Conservation (phyloP, 2,113 vertebrate species). For the Pithys albifrons region DNA sequence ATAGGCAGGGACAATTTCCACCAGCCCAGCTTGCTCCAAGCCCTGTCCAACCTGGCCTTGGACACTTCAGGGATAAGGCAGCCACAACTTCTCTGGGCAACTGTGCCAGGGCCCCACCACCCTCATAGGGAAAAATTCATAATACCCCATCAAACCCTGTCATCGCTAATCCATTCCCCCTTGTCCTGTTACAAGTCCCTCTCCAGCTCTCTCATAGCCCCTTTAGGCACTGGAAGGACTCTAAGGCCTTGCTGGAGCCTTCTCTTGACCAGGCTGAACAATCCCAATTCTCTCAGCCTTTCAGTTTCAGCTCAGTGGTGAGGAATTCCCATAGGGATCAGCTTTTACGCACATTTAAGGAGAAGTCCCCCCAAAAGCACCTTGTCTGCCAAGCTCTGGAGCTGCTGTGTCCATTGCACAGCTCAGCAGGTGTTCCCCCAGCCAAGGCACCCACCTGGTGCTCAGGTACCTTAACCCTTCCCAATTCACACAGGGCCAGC, state of each 20-base stretch:
- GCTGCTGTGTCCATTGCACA: fast-evolving
- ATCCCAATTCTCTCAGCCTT: neutral
- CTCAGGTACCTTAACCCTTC: neutral
- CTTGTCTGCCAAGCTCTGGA: neutral
- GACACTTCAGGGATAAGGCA: neutral
- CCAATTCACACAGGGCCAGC: neutral
- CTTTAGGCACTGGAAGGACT: neutral
- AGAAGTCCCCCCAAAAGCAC: neutral
- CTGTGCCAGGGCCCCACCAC: neutral
- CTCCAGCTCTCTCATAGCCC: neutral
- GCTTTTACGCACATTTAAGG: neutral
- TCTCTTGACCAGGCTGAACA: neutral
- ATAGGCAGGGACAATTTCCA: neutral
- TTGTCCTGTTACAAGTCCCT: neutral
- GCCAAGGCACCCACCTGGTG: neutral
- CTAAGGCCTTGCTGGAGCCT: too few relatives aligned
- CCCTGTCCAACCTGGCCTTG: neutral
- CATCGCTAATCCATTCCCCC: neutral
- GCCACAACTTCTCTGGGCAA: neutral
- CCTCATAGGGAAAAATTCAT: neutral
- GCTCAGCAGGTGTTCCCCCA: neutral
- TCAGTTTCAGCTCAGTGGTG: neutral
- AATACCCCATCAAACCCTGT: neutral
- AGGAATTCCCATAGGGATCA: neutral
- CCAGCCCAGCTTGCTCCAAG: neutral